Evolutionary conservation across 2,888 invertebrate species (phyloP).

Genomic region (Hyppa rectilinea): DNA sequence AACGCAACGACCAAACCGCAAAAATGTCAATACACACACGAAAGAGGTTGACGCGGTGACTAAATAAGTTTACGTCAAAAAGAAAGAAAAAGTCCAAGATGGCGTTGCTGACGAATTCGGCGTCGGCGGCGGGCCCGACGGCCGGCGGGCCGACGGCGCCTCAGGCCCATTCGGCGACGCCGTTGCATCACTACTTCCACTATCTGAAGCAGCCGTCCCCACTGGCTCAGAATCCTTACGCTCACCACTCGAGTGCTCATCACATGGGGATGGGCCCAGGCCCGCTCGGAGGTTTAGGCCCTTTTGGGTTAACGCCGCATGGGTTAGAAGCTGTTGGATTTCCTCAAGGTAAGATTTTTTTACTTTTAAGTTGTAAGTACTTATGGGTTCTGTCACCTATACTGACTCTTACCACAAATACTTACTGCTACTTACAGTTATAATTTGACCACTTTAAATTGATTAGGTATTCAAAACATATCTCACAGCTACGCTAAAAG

Average conservation of each 20-base stretch:
- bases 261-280: slow-evolving; percentile 91
- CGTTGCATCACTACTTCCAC: slow-evolving; percentile 90
- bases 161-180: slow-evolving; percentile 89
- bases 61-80: slow-evolving; percentile 70
- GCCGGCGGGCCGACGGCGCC: slow-evolving; percentile 82
- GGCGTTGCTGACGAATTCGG: slow-evolving; percentile 88
- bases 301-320: slow-evolving; percentile 87
- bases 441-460: background rate
- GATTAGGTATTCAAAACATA: background rate
- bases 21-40: slow-evolving; percentile 79
- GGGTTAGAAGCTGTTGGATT: slow-evolving; percentile 89
- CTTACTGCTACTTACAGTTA: background rate
- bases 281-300: slow-evolving; percentile 87
- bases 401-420: background rate
- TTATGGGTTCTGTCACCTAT: background rate
- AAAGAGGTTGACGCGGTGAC: slow-evolving; percentile 84
- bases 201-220: slow-evolving; percentile 91
- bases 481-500: background rate
- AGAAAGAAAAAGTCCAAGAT: slow-evolving; percentile 69
- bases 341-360: slow-evolving; percentile 85
- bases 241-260: slow-evolving; percentile 86
- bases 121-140: slow-evolving; percentile 82
- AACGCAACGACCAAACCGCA: slow-evolving; percentile 64
- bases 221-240: slow-evolving; percentile 87
- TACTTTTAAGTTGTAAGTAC: background rate